Evolutionary conservation across 2,797 vertebrate species (phyloP), one percentile per base, ranked within the genome.

Genomic region (Hephaestus fuliginosus): DNA sequence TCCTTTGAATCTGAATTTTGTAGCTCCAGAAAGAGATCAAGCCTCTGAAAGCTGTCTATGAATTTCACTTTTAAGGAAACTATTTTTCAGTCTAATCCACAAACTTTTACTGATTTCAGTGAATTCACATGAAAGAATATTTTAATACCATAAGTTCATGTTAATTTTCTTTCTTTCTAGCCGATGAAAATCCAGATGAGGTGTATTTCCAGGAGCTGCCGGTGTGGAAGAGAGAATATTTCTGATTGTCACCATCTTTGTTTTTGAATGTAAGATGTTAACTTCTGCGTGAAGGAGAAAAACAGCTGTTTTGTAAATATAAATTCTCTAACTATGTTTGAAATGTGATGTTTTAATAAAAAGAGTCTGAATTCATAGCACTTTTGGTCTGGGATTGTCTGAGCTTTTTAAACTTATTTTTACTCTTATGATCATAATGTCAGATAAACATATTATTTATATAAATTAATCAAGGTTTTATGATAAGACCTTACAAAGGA

Each of bases 191-290:
- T 51, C 90, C 88, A 22, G 92, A 95, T 1, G 93, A 94, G 62
- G 62, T 94, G 64, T 94, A 95, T 85, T 95, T 95, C 78, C 93
- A 94, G 87, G 95, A 95, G 60, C 82, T 94, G 58, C 95, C 95
- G 0, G 76, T 93, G 80, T 96, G 95, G 96, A 96, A 96, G 91
- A 92, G 93, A 81, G 93, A 95, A 77, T 95, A 93, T 89, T 95
- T 95, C 92, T 95, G 91, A 95, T 51, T 4, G 14, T 14, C 25
- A 9, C 33, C 28, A 3, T 73, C 66, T 57, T 60, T 69, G 60
- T 64, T 61, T 70, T 68, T 74, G 46, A 62, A 57, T 69, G 66
- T 49, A 52, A 70, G 51, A 36, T 46, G 39, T 61, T 88, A 10
- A 9, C 41, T 72, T 74, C 60, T 65, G 39, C 69, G 64, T 25